Percentiles rank a stretch among this genome's conserved stretches.
Evolutionary conservation across 2,888 invertebrate species (phyloP).

Genomic region (Gryllus longicercus): DNA sequence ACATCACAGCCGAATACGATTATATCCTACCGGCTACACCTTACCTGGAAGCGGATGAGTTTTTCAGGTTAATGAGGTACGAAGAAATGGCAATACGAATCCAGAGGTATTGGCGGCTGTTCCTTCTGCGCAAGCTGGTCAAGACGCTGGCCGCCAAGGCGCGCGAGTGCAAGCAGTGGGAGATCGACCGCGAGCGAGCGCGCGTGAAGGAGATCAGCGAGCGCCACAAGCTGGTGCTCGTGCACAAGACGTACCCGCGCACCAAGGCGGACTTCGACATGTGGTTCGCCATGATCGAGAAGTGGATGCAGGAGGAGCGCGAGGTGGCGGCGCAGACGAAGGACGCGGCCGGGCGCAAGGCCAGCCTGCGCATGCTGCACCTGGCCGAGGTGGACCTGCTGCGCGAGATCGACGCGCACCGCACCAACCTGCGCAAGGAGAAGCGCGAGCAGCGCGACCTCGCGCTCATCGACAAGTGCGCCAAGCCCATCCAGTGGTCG

Average conservation of each 20-base stretch:
- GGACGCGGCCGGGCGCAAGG: conserved; percentile 64
- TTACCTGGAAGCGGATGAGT: not conserved
- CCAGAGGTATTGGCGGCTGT: not conserved
- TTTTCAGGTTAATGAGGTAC: not conserved
- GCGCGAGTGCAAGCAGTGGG: not conserved
- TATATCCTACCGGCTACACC: not conserved
- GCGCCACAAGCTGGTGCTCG: not conserved
- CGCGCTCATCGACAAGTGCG: conserved; percentile 63
- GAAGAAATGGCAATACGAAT: not conserved
- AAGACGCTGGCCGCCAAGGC: not conserved
- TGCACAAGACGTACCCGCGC: not conserved
- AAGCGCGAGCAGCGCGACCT: conserved; percentile 58
- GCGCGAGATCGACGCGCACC: conserved; percentile 64
- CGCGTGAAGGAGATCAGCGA: not conserved
- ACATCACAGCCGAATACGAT: not conserved
- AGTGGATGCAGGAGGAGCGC: conserved; percentile 64
- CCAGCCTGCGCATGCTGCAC: conserved; percentile 64
- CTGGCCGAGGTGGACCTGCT: conserved; percentile 70
- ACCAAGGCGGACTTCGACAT: conserved; percentile 69
- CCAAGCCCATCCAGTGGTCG: conserved; percentile 71
- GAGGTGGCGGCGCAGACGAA: conserved; percentile 53
- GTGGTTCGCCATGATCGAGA: conserved; percentile 65
- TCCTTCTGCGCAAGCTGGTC: not conserved
- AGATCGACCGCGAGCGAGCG: not conserved
- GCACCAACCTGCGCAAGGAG: conserved; percentile 59